phyloP scores from a whole-genome alignment of 2,888 invertebrate species.

The Drosophila dives region DNA sequence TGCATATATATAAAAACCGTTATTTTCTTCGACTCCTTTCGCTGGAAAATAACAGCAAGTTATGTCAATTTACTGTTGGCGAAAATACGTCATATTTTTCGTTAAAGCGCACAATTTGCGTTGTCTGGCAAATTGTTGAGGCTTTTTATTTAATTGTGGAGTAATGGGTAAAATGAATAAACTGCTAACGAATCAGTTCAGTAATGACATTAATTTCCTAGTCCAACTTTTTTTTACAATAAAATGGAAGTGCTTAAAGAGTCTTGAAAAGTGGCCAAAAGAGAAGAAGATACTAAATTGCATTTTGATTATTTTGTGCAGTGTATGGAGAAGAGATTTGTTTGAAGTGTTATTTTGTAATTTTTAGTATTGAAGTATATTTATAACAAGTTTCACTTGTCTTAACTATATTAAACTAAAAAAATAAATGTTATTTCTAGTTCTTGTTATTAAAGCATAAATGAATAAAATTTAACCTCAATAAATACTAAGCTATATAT shows the following conservation, averaged over 20 bases:
- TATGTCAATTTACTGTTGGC: constrained; percentile 48
- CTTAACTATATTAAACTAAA: not conserved
- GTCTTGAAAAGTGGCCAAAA: no score
- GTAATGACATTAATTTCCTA: constrained; percentile 1
- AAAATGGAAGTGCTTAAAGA: no score
- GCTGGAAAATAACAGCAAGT: constrained; percentile 54
- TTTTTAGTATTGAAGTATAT: no score
- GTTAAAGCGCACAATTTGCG: constrained; percentile 54
- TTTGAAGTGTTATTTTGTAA: accelerated
- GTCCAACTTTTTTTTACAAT: no score
- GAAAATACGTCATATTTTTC: not conserved
- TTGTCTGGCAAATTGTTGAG: constrained; percentile 58
- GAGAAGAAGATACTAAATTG: no score
- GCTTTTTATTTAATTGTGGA: constrained; percentile 60
- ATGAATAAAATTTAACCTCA: not conserved
- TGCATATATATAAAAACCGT: constrained; percentile 15
- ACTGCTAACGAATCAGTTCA: constrained; percentile 12
- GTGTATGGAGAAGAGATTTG: not conserved
- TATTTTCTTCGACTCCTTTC: constrained; percentile 55
- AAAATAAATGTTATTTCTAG: no score
- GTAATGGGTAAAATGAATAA: constrained; percentile 15
- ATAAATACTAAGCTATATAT: constrained; percentile 11
- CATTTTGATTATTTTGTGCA: constrained; percentile 1
- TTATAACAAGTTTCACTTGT: not conserved
- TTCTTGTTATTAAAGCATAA: not conserved